Conservation (phyloP, 2,888 invertebrate species). For the Eupithecia centaureata region DNA sequence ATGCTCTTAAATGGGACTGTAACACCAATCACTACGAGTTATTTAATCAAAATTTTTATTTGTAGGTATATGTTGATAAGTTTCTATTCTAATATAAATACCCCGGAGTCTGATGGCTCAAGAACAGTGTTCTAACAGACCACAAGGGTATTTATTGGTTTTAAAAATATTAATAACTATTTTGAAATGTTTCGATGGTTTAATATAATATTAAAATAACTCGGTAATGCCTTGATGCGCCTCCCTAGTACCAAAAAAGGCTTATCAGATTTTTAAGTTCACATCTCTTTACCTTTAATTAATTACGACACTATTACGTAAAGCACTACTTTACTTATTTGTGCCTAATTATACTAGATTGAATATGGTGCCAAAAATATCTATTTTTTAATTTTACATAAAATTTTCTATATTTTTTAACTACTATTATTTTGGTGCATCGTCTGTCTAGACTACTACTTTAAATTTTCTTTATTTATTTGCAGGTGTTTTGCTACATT, state of each 20-base stretch:
- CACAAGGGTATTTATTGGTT: conserved; percentile 66
- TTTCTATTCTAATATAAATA: conserved; percentile 51
- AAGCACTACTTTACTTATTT: conserved; percentile 3
- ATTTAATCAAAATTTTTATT: conserved; percentile 6
- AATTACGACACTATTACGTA: background rate
- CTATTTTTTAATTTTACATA: conserved; percentile 18
- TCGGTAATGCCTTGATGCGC: conserved; percentile 64
- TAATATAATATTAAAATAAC: conserved; percentile 20
- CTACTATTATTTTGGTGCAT: conserved; percentile 31
- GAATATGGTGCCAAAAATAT: conserved; percentile 34
- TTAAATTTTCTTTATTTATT: conserved; percentile 12
- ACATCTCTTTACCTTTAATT: conserved; percentile 56
- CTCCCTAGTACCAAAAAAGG: conserved; percentile 66
- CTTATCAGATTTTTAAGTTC: conserved; percentile 61
- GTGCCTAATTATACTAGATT: conserved; percentile 21
- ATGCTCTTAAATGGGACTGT: conserved; percentile 51
- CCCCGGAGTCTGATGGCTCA: conserved; percentile 79
- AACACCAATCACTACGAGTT: conserved; percentile 52
- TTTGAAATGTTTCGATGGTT: conserved; percentile 23
- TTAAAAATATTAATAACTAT: conserved; percentile 37
- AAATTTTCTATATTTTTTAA: conserved; percentile 16
- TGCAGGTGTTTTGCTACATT: conserved; percentile 25
- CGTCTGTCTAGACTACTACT: conserved; percentile 28
- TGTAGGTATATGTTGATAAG: background rate
- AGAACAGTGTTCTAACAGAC: conserved; percentile 80